phyloP scores from a whole-genome alignment of 2,797 vertebrate species.

The Artibeus lituratus region DNA sequence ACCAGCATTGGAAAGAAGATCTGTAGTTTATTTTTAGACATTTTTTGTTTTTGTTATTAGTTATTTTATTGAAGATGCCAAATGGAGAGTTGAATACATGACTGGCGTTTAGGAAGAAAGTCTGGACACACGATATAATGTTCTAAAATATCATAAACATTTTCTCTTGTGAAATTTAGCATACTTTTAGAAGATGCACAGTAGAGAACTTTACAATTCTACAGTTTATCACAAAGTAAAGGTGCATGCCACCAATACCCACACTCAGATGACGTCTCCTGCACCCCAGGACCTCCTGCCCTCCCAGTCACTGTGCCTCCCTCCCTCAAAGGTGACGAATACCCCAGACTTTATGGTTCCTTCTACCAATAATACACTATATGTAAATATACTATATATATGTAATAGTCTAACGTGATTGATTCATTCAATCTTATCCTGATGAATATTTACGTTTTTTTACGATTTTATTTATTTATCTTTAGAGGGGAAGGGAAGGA shows the following conservation, averaged over 20 bases:
- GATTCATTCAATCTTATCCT: neutral
- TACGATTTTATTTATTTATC: too few species aligned
- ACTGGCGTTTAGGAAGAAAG: neutral
- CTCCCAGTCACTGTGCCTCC: neutral
- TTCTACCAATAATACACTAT: neutral
- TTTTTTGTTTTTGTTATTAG: neutral
- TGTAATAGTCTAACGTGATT: neutral
- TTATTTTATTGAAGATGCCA: neutral
- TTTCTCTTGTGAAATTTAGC: neutral
- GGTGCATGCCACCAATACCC: neutral
- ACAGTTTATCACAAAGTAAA: neutral
- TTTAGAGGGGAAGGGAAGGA: too few species aligned
- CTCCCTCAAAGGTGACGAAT: neutral
- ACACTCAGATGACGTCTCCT: neutral
- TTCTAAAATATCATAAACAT: neutral
- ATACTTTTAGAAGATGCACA: neutral
- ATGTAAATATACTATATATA: neutral
- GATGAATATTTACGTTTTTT: neutral
- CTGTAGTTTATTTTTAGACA: neutral
- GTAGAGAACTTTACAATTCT: neutral
- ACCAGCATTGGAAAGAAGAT: neutral
- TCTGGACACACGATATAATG: neutral
- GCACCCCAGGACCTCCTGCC: neutral
- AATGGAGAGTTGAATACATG: neutral
- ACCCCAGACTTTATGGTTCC: neutral